Base-by-base conservation (phyloP, 1,140 invertebrate genomes). In the Drosophila nannoptera region DNA sequence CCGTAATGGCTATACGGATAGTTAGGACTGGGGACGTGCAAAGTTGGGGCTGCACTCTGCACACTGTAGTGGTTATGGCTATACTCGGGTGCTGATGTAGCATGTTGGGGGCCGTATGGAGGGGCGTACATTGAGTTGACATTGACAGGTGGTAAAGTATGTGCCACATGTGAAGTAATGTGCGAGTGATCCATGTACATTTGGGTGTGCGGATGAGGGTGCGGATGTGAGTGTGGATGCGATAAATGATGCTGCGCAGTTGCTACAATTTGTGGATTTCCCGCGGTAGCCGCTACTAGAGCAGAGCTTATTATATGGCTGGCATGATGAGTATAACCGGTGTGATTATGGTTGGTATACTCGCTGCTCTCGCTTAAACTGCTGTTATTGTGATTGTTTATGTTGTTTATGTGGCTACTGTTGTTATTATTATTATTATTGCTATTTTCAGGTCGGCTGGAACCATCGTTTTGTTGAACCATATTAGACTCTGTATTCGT, bases 1-100 rank as follows among this genome's bases (percentile, higher is more conserved):
- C 62, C 40, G 38, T 74, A 84, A 11, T 73, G 78, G 6, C 56
- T 49, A 73, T 80, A 78, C 4, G 78, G 81, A 73, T 89, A 89
- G 59, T 89, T 89, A 2, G 88, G 88, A 45, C 84, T 88, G 2
- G 88, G 88, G 36, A 89, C 73, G 42, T 89, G 88, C 5, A 89
- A 29, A 4, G 73, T 77, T 33, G 87, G 72, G 4, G 90, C 71
- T 38, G 86, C 53, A 22, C 63, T 45, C 16, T 72, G 65, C 5
- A 49, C 55, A 33, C 78, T 50, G 29, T 69, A 60, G 36, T 76
- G 73, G 22, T 35, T 36, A 12, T 65, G 35, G 2, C 54, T 36
- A 54, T 80, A 86, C 14, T 87, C 78, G 3, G 74, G 40, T n/a
- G 64, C 76, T 1, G 73, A 60, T 36, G 76, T 55, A 7, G 59